Percentiles rank a stretch among this genome's conserved stretches.
Conservation (phyloP, 2,113 vertebrate species). For the Channa maculata region DNA sequence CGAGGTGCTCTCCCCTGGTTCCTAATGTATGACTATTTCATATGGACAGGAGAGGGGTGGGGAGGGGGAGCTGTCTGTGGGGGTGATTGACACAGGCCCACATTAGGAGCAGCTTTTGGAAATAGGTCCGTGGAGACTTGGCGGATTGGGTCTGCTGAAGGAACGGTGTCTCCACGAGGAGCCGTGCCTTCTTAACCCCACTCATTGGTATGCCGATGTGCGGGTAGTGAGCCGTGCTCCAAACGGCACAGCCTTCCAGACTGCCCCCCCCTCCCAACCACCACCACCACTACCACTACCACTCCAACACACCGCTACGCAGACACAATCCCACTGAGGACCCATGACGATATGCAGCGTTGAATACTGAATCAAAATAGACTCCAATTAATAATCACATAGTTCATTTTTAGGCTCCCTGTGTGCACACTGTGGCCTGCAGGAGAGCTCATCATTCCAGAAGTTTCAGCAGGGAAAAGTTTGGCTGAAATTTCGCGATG, state of each 20-base stretch:
- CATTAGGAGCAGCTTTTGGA: slow-evolving; percentile 97
- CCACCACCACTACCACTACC: no score
- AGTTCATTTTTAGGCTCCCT: slow-evolving; percentile 89
- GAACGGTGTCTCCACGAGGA: slow-evolving; percentile 89
- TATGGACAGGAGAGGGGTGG: slow-evolving; percentile 81
- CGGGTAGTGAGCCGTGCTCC: slow-evolving; percentile 91
- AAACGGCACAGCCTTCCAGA: slow-evolving; percentile 90
- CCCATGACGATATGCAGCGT: slow-evolving; percentile 88
- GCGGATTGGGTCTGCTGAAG: slow-evolving; percentile 89
- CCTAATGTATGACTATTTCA: slow-evolving; percentile 98
- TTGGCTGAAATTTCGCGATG: slow-evolving; percentile 5
- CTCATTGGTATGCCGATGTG: slow-evolving; percentile 99
- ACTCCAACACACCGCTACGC: slow-evolving; percentile 87
- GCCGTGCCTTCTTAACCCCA: slow-evolving; percentile 97
- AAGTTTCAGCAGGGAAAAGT: slow-evolving; percentile 62
- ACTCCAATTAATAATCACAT: slow-evolving; percentile 96
- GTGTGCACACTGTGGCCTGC: slow-evolving; percentile 31
- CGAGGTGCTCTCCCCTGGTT: slow-evolving; percentile 83
- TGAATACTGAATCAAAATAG: slow-evolving; percentile 91
- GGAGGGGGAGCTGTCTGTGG: slow-evolving; percentile 86
- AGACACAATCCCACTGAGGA: slow-evolving; percentile 94
- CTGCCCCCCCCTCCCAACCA: slow-evolving; percentile 70
- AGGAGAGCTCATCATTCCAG: slow-evolving; percentile 11
- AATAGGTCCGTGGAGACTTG: slow-evolving; percentile 95
- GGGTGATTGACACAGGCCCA: slow-evolving; percentile 95